These are phyloP conservation scores for Anoplophora glabripennis DNA, from an alignment of 1,140 invertebrate species.

Conservation along the genomic window DNA sequence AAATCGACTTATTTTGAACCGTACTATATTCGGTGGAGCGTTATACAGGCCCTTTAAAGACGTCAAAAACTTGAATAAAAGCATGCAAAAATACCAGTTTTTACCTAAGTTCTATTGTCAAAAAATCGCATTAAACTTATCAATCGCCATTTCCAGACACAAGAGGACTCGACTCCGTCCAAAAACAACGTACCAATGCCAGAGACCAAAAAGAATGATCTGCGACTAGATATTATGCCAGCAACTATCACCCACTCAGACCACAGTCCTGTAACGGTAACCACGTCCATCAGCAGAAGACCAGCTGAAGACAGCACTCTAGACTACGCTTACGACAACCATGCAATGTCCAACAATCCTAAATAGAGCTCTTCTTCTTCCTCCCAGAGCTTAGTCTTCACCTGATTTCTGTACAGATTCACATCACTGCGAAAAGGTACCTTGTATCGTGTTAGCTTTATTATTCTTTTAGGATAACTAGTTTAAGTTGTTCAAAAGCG, in stretches of 20 bases:
- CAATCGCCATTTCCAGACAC: background rate
- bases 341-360: constrained; percentile 54
- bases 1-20: no score
- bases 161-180: constrained; percentile 5
- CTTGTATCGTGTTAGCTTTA: no score
- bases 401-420: no score
- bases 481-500: no score
- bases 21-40: no score
- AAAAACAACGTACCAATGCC: constrained; percentile 5
- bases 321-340: constrained; percentile 69
- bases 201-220: constrained; percentile 34
- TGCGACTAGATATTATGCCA: constrained; percentile 41
- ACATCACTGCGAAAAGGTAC: no score
- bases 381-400: no score
- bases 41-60: no score
- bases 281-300: constrained; percentile 43
- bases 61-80: no score
- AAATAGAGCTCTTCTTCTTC: no score
- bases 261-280: constrained; percentile 43
- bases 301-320: constrained; percentile 66
- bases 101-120: background rate
- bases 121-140: background rate
- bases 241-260: constrained; percentile 31
- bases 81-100: background rate
- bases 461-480: no score